Percentiles rank a stretch among this genome's conserved stretches.
phyloP scores from a whole-genome alignment of 1,140 invertebrate genomes.

The Zophobas morio region DNA sequence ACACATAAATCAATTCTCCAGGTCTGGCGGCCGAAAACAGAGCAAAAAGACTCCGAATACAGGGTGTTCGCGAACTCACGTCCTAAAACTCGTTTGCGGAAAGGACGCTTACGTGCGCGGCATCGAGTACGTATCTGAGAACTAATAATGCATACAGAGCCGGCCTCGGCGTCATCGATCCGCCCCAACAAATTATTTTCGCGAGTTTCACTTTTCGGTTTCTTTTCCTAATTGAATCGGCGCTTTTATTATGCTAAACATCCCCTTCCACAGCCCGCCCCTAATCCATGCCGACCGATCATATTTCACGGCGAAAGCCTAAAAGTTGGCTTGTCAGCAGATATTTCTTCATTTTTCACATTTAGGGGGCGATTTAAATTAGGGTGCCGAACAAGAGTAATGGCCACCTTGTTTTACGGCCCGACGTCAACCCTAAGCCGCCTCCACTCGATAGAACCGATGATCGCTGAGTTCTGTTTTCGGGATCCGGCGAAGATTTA shows the following conservation, averaged over 20 bases:
- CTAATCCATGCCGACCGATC: slow-evolving; percentile 25
- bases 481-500: slow-evolving; percentile 27
- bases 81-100: too few species aligned
- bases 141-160: too few species aligned
- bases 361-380: slow-evolving; percentile 40
- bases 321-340: slow-evolving; percentile 41
- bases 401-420: slow-evolving; percentile 36
- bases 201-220: too few species aligned
- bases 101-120: too few species aligned
- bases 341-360: slow-evolving; percentile 42
- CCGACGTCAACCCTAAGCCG: slow-evolving; percentile 37
- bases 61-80: too few species aligned
- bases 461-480: slow-evolving; percentile 36
- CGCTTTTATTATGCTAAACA: not conserved
- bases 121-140: too few species aligned
- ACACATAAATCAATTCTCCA: slow-evolving; percentile 21
- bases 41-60: not conserved
- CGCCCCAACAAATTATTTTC: too few species aligned
- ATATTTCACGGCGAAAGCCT: slow-evolving; percentile 33
- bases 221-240: slow-evolving; percentile 14
- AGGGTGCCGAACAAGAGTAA: slow-evolving; percentile 39
- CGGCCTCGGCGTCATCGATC: too few species aligned
- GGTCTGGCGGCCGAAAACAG: not conserved
- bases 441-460: slow-evolving; percentile 38
- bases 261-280: not conserved